Evolutionary conservation across 2,888 invertebrate species (phyloP).

Genomic region (Cephus pulcher): DNA sequence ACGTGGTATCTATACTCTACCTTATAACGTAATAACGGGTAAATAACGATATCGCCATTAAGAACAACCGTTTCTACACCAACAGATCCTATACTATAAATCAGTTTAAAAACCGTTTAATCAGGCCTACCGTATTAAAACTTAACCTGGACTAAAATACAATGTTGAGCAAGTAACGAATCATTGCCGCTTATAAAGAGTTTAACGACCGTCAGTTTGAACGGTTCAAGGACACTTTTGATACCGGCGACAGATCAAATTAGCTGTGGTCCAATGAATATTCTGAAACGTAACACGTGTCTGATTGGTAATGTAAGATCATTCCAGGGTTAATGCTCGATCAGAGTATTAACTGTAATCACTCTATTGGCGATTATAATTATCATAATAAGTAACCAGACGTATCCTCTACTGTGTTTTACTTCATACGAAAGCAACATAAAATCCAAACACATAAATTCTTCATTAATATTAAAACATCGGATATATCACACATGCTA

Average conservation of each 20-base stretch:
- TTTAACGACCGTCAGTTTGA: not conserved
- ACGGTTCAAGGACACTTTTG: not conserved
- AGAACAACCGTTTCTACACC: not conserved
- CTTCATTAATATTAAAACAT: not conserved
- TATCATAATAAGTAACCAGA: not conserved
- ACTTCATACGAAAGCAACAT: no score
- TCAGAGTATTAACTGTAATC: not conserved
- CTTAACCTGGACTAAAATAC: not conserved
- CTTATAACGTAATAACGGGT: not conserved
- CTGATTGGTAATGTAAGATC: not conserved
- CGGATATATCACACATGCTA: not conserved
- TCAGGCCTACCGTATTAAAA: not conserved
- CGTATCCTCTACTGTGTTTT: not conserved
- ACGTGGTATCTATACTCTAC: not conserved
- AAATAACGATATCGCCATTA: not conserved
- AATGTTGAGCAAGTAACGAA: not conserved
- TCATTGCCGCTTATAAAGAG: not conserved
- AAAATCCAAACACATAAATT: no score
- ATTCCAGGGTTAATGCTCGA: not conserved
- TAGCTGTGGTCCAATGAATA: not conserved
- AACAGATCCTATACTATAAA: not conserved
- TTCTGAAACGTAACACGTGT: not conserved
- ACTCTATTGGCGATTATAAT: not conserved
- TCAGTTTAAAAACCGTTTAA: not conserved
- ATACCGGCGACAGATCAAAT: not conserved